These are phyloP conservation scores for Nothura maculosa DNA, from an alignment of 2,797 vertebrate genomes.

Conservation along the genomic window DNA sequence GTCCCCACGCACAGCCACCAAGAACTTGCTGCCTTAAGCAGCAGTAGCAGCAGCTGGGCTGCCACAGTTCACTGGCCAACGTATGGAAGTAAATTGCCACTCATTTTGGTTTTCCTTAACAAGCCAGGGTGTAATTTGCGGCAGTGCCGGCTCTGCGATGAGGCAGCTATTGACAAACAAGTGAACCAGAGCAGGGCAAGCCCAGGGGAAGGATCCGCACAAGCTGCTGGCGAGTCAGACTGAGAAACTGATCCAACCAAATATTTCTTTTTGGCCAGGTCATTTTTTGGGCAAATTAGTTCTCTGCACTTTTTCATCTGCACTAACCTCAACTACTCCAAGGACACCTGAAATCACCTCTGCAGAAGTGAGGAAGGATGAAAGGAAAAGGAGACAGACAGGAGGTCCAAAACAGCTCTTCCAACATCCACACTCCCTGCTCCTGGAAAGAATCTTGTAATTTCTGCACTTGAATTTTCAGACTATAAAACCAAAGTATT, in stretches of 20 bases:
- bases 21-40: neutral
- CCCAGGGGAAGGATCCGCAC: neutral
- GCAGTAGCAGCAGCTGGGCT: neutral
- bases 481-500: neutral
- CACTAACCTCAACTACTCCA: neutral
- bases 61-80: slow-evolving; percentile 3
- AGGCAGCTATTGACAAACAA: slow-evolving; percentile 63
- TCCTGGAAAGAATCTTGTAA: neutral
- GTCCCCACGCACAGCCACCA: neutral
- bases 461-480: neutral
- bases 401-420: neutral
- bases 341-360: neutral
- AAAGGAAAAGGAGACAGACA: neutral
- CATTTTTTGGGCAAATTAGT: neutral
- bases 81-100: slow-evolving; percentile 41
- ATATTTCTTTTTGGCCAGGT: neutral
- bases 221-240: neutral
- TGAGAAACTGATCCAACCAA: neutral
- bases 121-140: slow-evolving; percentile 67
- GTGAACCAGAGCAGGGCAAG: slow-evolving; percentile 5
- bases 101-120: slow-evolving; percentile 68
- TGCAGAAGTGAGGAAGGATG: neutral
- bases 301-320: neutral
- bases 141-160: slow-evolving; percentile 28
- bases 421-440: neutral